phyloP scores from a whole-genome alignment of 2,797 vertebrate genomes.

The Hippocampus kuda region DNA sequence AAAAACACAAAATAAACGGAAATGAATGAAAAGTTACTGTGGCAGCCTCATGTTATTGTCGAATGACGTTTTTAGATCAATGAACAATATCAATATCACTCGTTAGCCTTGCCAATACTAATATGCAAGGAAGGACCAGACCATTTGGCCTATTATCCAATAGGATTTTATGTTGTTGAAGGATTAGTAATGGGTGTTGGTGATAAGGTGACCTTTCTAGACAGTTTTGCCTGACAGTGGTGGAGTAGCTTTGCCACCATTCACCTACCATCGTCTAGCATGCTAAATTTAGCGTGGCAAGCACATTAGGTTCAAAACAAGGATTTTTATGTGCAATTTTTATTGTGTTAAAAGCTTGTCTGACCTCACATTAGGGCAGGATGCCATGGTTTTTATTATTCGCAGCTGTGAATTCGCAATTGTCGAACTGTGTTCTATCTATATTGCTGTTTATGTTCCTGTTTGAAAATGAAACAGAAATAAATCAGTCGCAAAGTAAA shows the following conservation, averaged over 20 bases:
- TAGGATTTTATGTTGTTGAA: conserved; percentile 50
- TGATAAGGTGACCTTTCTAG: conserved; percentile 69
- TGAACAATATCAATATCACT: not conserved
- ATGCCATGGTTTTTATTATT: not conserved
- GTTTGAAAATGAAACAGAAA: no score
- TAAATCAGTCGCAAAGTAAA: no score
- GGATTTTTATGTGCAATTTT: not conserved
- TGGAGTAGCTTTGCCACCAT: conserved; percentile 7
- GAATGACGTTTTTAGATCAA: no score
- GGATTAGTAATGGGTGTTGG: conserved; percentile 50
- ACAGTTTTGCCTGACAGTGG: conserved; percentile 44
- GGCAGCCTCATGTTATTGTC: not conserved
- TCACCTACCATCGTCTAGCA: not conserved
- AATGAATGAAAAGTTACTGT: not conserved
- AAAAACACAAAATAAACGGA: not conserved
- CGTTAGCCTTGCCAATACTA: not conserved
- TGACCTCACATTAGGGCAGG: not conserved
- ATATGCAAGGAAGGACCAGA: conserved; percentile 7
- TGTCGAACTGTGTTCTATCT: no score
- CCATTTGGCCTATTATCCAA: conserved; percentile 25
- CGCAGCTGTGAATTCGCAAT: no score
- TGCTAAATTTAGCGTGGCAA: not conserved
- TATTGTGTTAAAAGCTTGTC: no score
- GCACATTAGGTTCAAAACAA: not conserved
- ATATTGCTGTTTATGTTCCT: no score